Base-by-base conservation (phyloP, 2,888 invertebrate genomes). In the Perdita meconis region DNA sequence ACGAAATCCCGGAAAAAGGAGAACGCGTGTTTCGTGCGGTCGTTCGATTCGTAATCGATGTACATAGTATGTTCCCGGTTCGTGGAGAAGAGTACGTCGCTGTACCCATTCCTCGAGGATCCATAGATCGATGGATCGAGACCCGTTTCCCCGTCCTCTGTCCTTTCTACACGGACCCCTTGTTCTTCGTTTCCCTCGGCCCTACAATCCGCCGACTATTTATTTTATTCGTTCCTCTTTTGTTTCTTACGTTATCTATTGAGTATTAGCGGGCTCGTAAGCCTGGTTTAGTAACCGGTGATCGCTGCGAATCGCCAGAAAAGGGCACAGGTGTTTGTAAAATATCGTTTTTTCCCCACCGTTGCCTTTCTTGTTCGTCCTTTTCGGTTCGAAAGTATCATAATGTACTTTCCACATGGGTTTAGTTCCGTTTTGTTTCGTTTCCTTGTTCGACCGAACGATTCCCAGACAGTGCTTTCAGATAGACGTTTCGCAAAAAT, bases 41-140 rank as follows among this genome's bases (percentile, higher is more conserved):
- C 75, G 78, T 72, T 61, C 68, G 72, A 65, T 42, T 59, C 59
- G 65, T 77, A 64, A 77, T 77, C 63, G 44, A n/a, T 79, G 78
- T 79, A 79, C 59, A 79, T 79, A 79, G 77, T 34, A 13, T 36
- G 3, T 44, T 24, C 22, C 47, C 36, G 42, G 47, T 59, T 71
- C 64, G 71, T 77, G 47, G 44, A 42, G 47, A n/a, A 47, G 13
- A 53, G 13, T 36, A 56, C 40, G 36, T 30, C 64, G 68, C 74
- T 30, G 22, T 19, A n/a, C 55, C 38, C n/a, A 22, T 16, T 60
- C 55, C 38, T 6, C 36, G 6, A 19, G n/a, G 22, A 22, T 13
- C 13, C 10, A 1, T 13, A 22, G 16, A 42, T 2, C 51, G 38
- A 61, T 34, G 8, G 5, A 16, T 26, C 24, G 57, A 10, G 12